Conservation (phyloP, 1,140 invertebrate genomes). For the Cataglyphis hispanica region DNA sequence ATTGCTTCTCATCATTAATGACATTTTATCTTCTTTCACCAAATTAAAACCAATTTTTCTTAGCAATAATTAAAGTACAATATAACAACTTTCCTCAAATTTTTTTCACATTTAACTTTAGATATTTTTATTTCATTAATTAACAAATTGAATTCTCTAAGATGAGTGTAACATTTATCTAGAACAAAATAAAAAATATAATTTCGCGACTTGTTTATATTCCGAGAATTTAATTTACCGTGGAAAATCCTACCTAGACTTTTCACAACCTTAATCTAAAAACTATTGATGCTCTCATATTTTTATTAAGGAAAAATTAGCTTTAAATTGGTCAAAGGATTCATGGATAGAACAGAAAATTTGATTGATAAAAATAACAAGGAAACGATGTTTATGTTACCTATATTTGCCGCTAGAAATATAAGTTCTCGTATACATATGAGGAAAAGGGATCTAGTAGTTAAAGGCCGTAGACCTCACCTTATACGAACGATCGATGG, state of each 20-base stretch:
- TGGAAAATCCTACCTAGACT: constrained; percentile 6
- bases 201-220: background rate
- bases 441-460: background rate
- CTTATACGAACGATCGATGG: constrained; percentile 74
- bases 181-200: background rate
- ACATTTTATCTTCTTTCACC: background rate
- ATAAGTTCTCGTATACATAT: constrained; percentile 15
- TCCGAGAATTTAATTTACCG: background rate
- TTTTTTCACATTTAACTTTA: background rate
- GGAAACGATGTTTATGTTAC: constrained; percentile 4
- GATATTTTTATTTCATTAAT: background rate
- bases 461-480: constrained; percentile 70
- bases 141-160: background rate
- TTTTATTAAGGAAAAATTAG: background rate
- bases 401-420: constrained; percentile 44
- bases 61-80: background rate
- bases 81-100: background rate
- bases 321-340: constrained; percentile 28
- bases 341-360: background rate
- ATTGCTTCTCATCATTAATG: background rate
- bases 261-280: background rate
- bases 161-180: background rate
- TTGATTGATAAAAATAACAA: constrained; percentile 9
- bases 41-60: background rate
- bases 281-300: background rate